Evolutionary conservation across 92 coral and sea anemone species (phyloP).

Genomic region (Montipora capitata): DNA sequence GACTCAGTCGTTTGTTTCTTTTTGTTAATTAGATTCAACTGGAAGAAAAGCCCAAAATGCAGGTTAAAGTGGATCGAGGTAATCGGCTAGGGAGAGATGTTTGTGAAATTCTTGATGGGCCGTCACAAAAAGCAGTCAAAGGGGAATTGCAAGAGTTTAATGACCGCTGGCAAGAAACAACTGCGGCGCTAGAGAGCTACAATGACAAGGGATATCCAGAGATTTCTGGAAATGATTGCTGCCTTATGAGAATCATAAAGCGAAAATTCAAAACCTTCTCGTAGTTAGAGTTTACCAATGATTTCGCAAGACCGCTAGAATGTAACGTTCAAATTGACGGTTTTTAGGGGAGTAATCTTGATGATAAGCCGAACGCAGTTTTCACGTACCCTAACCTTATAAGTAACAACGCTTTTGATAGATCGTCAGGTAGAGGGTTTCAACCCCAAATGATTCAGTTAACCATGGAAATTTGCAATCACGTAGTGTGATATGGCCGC

Average conservation of each 20-base stretch:
- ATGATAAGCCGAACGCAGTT: background rate
- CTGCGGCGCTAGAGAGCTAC: conserved; percentile 84
- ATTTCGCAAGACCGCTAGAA: background rate
- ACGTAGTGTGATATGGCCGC: too few relatives aligned
- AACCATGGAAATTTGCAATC: too few relatives aligned
- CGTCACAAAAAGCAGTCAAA: conserved; percentile 73
- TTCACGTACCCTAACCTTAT: too few relatives aligned
- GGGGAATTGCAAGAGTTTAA: conserved; percentile 83
- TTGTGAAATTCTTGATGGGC: conserved; percentile 73
- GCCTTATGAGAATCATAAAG: conserved; percentile 78
- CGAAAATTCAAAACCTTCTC: conserved; percentile 75
- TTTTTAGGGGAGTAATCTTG: background rate
- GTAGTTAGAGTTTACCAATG: background rate
- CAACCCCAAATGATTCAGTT: too few relatives aligned
- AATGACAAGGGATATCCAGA: conserved; percentile 90
- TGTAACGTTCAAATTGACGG: too few relatives aligned
- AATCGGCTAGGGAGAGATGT: conserved; percentile 79
- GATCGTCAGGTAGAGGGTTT: too few relatives aligned
- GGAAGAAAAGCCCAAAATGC: conserved; percentile 79
- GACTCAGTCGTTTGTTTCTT: background rate
- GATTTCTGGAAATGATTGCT: conserved; percentile 65
- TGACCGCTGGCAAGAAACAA: conserved; percentile 83
- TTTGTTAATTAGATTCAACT: conserved; percentile 69
- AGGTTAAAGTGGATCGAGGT: conserved; percentile 76
- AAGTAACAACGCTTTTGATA: too few relatives aligned